phyloP scores from a whole-genome alignment of 2,797 vertebrate genomes.

The Mustela erminea region DNA sequence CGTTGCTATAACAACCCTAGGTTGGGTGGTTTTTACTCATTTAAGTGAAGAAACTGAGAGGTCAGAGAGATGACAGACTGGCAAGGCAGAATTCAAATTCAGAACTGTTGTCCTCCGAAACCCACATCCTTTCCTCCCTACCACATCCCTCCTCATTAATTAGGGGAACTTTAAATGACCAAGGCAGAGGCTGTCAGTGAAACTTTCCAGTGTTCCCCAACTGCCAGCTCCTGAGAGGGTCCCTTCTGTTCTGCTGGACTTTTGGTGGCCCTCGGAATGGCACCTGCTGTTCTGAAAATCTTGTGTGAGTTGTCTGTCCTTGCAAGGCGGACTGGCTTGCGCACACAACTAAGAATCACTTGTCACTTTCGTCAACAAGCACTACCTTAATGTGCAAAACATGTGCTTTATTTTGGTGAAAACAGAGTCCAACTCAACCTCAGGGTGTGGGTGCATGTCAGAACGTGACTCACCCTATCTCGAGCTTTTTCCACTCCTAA shows the following conservation, averaged over 20 bases:
- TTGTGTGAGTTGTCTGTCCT: not conserved
- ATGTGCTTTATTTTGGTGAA: slow-evolving; percentile 48
- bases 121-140: not conserved
- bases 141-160: not conserved
- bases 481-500: slow-evolving; percentile 70
- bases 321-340: not conserved
- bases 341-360: not conserved
- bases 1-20: not conserved
- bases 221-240: too few species aligned
- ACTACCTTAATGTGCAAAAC: slow-evolving; percentile 37
- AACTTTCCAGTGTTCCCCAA: not conserved
- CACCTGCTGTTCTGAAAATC: not conserved
- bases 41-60: not conserved
- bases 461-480: slow-evolving; percentile 69
- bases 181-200: not conserved
- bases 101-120: not conserved
- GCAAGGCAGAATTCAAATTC: not conserved
- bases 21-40: not conserved
- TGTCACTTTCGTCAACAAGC: not conserved
- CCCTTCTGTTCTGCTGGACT: not conserved
- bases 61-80: not conserved
- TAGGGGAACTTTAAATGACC: not conserved
- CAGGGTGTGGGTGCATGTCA: slow-evolving; percentile 50
- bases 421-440: slow-evolving; percentile 33
- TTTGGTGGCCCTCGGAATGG: accelerated